These are phyloP conservation scores for Charadrius vociferus DNA, from an alignment of 2,113 vertebrate species.

Conservation along the genomic window DNA sequence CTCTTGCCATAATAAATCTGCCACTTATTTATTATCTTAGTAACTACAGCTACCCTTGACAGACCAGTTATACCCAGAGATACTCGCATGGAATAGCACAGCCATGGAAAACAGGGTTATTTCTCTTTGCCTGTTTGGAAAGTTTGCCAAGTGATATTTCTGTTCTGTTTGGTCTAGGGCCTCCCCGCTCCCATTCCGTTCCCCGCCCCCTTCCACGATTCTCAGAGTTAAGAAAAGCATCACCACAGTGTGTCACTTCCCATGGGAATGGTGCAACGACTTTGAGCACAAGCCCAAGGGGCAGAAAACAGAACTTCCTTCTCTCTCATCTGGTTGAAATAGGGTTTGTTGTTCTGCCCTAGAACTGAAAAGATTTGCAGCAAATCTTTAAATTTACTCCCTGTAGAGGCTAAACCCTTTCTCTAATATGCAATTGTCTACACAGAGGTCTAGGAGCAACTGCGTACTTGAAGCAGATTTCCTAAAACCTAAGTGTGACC, in stretches of 20 bases:
- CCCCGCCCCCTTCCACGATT: neutral
- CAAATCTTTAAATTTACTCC: conserved; percentile 1
- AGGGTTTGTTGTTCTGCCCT: neutral
- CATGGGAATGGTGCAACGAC: neutral
- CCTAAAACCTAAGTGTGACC: neutral
- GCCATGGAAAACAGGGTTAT: conserved; percentile 37
- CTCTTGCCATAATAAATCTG: conserved; percentile 36
- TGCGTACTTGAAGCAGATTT: neutral
- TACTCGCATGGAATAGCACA: neutral
- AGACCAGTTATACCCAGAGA: neutral
- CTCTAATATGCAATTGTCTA: neutral
- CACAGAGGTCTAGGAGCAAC: neutral
- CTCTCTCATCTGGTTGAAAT: neutral
- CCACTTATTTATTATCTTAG: conserved; percentile 31
- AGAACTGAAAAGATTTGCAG: neutral
- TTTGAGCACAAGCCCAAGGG: neutral
- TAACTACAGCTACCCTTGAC: neutral
- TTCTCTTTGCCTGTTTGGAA: conserved; percentile 26
- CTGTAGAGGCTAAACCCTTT: neutral
- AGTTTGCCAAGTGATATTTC: conserved; percentile 56
- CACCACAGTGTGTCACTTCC: neutral
- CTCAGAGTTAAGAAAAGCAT: conserved; percentile 19
- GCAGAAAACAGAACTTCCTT: neutral
- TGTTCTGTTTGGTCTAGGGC: neutral
- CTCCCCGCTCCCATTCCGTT: neutral